Percentiles rank a stretch among this genome's conserved stretches.
Evolutionary conservation across 2,797 vertebrate species (phyloP).

Genomic region (Acomys russatus): DNA sequence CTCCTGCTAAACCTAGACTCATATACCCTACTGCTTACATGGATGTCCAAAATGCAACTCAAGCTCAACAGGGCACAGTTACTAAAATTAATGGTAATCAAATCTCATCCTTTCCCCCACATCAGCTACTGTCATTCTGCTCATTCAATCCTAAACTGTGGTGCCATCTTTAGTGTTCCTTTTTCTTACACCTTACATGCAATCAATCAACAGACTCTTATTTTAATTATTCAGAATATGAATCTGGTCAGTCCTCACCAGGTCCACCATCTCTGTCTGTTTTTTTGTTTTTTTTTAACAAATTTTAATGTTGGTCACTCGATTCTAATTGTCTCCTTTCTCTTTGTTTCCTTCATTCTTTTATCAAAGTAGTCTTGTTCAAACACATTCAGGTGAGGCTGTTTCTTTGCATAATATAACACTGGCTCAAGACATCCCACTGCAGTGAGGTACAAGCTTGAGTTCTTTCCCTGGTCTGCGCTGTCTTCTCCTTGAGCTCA

Average conservation of each 20-base stretch:
- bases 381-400: not conserved
- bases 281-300: constrained; percentile 10
- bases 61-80: not conserved
- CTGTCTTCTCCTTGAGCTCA: not conserved
- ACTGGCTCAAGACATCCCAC: not conserved
- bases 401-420: not conserved
- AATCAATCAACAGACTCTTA: not conserved
- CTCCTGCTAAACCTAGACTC: not conserved
- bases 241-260: not conserved
- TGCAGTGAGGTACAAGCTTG: not conserved
- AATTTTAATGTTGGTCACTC: not conserved
- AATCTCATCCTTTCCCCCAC: not conserved
- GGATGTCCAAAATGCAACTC: not conserved
- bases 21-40: not conserved
- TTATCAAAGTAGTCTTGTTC: not conserved
- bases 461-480: not conserved
- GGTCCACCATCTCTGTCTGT: not conserved
- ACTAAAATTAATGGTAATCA: not conserved
- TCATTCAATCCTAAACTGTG: not conserved
- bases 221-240: not conserved
- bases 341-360: not conserved
- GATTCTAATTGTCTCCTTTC: not conserved
- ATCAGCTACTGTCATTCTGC: not conserved
- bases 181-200: not conserved
- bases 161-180: not conserved